Evolutionary conservation across 1,140 invertebrate genomes (phyloP).

Genomic region (Polypedilum vanderplanki): DNA sequence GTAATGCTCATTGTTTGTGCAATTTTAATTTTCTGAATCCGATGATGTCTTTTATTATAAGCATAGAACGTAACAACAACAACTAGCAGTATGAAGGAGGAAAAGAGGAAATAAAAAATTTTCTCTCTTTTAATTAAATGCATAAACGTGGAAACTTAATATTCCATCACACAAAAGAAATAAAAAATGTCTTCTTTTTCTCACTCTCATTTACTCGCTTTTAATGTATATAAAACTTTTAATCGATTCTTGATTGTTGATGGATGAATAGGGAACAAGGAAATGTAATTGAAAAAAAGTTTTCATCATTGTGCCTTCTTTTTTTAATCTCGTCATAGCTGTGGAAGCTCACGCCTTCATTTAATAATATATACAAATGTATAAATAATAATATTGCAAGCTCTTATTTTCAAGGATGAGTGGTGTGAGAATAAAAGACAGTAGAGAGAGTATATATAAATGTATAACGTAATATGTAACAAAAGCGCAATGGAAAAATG

Average conservation of each 20-base stretch:
- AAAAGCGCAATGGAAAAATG: slow-evolving; percentile 23
- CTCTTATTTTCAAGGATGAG: neutral
- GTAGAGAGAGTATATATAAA: neutral
- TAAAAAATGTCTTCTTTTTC: slow-evolving; percentile 10
- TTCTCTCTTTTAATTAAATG: slow-evolving; percentile 23
- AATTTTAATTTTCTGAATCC: slow-evolving; percentile 27
- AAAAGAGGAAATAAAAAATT: slow-evolving; percentile 8
- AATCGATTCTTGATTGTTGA: slow-evolving; percentile 26
- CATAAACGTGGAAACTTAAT: slow-evolving; percentile 28
- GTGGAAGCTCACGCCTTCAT: slow-evolving; percentile 16
- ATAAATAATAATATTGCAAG: neutral
- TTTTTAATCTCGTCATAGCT: slow-evolving; percentile 23
- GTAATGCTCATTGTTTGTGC: slow-evolving; percentile 26
- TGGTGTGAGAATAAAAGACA: neutral
- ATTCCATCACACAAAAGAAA: slow-evolving; percentile 1
- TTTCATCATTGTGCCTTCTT: neutral
- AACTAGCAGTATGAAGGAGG: neutral
- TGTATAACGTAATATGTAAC: neutral
- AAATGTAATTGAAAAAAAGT: neutral
- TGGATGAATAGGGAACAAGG: neutral
- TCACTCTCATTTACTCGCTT: neutral
- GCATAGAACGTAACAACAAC: neutral
- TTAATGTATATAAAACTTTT: neutral
- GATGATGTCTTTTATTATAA: slow-evolving; percentile 23
- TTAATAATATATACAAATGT: slow-evolving; percentile 19